Base-by-base conservation (phyloP, 2,797 vertebrate genomes). In the Steatocranus sp. region DNA sequence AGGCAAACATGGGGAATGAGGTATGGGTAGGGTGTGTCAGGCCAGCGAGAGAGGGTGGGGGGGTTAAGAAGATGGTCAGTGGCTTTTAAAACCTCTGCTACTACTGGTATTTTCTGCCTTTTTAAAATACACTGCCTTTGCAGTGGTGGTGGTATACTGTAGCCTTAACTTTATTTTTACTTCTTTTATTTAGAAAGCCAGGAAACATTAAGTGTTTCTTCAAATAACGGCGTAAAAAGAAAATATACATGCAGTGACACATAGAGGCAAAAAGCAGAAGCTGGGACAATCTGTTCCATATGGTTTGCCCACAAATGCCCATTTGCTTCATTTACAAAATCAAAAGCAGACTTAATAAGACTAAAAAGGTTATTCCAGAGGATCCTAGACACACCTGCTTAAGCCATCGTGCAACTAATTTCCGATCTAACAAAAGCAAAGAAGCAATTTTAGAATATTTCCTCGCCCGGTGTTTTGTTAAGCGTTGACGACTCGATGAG, bases 151-250 rank as follows among this genome's bases (percentile, higher is more conserved):
- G 93, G 93, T 90, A 89, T 91, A 83, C 75, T 91, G 85, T 83
- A 95, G 94, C 89, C 93, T 90, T 91, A 85, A 88, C 89, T 95
- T 95, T 96, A 96, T 96, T 96, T 96, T 96, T 95, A 95, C 93
- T 94, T 90, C 88, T 95, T 96, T 96, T 95, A 95, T 95, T 96
- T 96, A 93, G 90, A 92, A 93, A 93, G 92, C 93, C 93, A 93
- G 93, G 94, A 96, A 95, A 95, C 94, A 94, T 96, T 94, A 95
- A 94, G 93, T 93, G 93, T 94, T 83, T 90, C 94, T 95, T 96
- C 92, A 94, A 97, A 94, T 94, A 91, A 93, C 83, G 89, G 86
- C 92, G 90, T 96, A 95, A 96, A 96, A 95, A 92, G 94, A 94
- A 96, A 94, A 96, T 94, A 95, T 94, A 95, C 89, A 95, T 93